These are phyloP conservation scores for Gastracanthus pulcherrimus DNA, from an alignment of 2,888 invertebrate genomes.

Conservation along the genomic window DNA sequence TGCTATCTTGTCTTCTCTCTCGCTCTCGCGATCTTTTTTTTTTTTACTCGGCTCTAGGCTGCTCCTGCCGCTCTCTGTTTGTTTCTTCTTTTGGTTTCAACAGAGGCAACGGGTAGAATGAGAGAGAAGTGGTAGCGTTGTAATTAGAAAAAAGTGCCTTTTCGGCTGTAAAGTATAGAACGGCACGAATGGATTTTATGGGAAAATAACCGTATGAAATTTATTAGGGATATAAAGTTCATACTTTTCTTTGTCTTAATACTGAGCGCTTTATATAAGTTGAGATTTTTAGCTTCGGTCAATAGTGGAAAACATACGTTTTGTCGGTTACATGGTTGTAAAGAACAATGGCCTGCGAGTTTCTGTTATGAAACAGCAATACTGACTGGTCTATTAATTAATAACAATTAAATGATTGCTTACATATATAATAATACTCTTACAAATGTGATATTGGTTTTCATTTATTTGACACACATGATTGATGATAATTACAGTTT, in stretches of 20 bases:
- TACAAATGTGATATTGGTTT: no score
- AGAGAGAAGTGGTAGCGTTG: background rate
- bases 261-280: background rate
- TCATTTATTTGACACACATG: no score
- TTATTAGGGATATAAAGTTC: background rate
- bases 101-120: no score
- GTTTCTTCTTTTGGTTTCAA: background rate
- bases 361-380: no score
- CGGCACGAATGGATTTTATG: background rate
- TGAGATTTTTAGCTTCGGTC: no score
- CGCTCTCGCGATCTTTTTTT: slow-evolving; percentile 51
- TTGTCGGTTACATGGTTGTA: no score
- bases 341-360: no score
- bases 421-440: no score
- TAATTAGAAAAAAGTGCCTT: slow-evolving; percentile 1
- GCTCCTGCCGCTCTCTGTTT: background rate
- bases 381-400: no score
- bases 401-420: no score
- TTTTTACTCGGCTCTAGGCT: slow-evolving; percentile 29
- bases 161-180: background rate
- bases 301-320: no score
- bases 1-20: slow-evolving; percentile 36
- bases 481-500: no score
- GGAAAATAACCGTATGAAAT: background rate
- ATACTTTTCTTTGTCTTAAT: background rate